Percentiles rank a stretch among this genome's conserved stretches.
Evolutionary conservation across 1,140 invertebrate genomes (phyloP).

Genomic region (Zaprionus kolodkinae): DNA sequence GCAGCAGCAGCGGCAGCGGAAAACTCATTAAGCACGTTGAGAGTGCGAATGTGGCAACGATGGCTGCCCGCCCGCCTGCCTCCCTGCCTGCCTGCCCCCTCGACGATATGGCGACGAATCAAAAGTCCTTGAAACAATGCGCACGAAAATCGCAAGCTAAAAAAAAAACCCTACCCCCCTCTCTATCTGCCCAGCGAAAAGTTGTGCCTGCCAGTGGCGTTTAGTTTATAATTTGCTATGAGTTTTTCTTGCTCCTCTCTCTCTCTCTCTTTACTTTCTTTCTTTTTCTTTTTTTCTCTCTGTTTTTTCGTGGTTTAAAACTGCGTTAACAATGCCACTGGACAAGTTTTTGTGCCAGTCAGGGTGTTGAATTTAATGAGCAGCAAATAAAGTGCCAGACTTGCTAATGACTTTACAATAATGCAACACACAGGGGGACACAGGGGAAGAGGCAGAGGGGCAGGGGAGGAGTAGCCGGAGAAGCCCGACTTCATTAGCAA

Average conservation of each 20-base stretch:
- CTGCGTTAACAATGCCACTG: conserved; percentile 53
- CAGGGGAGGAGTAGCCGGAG: no score
- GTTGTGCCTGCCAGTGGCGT: conserved; percentile 37
- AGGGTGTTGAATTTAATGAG: conserved; percentile 57
- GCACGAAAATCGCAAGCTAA: conserved; percentile 57
- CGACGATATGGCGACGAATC: conserved; percentile 73
- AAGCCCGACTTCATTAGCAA: conserved; percentile 13
- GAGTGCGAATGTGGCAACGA: conserved; percentile 65
- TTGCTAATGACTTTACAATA: conserved; percentile 35
- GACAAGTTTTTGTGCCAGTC: conserved; percentile 39
- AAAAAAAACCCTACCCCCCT: conserved; percentile 2
- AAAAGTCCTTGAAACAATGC: conserved; percentile 74
- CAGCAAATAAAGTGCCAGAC: conserved; percentile 46
- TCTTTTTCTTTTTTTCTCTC: background rate
- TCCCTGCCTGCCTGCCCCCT: background rate
- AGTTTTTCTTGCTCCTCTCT: conserved; percentile 18
- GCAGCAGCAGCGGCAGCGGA: conserved; percentile 44
- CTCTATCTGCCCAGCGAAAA: conserved; percentile 12
- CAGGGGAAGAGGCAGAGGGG: background rate
- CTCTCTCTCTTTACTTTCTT: background rate
- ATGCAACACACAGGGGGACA: background rate
- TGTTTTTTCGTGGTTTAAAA: conserved; percentile 30
- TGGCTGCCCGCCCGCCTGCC: background rate
- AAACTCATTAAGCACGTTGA: conserved; percentile 82
- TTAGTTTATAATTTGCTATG: conserved; percentile 53